These are phyloP conservation scores for Chionoecetes opilio DNA, from an alignment of 1,140 invertebrate genomes.

Conservation along the genomic window DNA sequence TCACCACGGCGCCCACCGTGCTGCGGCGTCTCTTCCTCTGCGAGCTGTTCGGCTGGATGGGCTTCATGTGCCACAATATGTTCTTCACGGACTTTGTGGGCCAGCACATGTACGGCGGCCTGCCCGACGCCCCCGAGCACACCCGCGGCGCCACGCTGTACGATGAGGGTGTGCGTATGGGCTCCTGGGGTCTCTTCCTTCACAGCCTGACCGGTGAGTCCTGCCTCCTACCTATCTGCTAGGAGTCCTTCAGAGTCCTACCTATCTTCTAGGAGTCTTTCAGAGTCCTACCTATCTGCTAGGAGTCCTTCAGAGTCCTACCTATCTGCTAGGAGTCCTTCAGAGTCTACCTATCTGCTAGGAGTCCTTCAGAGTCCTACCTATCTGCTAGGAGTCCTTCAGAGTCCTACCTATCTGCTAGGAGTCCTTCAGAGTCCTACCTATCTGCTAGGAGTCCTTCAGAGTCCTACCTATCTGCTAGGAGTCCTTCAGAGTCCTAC, in stretches of 20 bases:
- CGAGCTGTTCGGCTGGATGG: constrained; percentile 83
- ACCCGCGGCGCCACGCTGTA: constrained; percentile 83
- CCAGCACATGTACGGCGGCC: constrained; percentile 85
- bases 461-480: no score
- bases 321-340: no score
- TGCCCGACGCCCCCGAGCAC: constrained; percentile 83
- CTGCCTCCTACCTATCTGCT: background rate
- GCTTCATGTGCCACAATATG: constrained; percentile 85
- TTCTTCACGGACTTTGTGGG: constrained; percentile 86
- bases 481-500: no score
- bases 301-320: no score
- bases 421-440: no score
- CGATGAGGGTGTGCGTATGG: constrained; percentile 85
- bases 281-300: no score
- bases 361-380: no score
- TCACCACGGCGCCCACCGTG: constrained; percentile 82
- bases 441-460: no score
- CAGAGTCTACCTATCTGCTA: no score
- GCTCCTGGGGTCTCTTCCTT: constrained; percentile 85
- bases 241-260: no score
- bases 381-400: no score
- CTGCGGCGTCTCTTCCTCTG: constrained; percentile 83
- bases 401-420: no score
- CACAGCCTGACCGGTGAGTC: constrained; percentile 84
- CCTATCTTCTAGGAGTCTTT: background rate